A percentile compares a stretch with the other conserved stretches of the same genome.
These are phyloP conservation scores for Scotopteryx bipunctaria DNA, from an alignment of 2,888 invertebrate genomes.

Conservation along the genomic window DNA sequence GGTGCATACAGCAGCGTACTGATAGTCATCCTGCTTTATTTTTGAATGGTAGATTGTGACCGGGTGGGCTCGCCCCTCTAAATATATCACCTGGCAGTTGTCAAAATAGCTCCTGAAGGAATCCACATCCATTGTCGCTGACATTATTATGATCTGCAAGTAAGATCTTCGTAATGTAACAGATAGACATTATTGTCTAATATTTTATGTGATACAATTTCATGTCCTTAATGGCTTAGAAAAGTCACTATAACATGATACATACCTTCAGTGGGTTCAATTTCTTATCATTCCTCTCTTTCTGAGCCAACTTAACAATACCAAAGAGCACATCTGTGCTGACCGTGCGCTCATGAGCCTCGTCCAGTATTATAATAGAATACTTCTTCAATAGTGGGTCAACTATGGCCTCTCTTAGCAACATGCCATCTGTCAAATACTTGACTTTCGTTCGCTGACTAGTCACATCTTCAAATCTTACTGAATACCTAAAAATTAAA, in stretches of 20 bases:
- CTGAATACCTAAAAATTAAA: conserved; percentile 84
- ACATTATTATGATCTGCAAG: conserved; percentile 93
- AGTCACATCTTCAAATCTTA: conserved; percentile 96
- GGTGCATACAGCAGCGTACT: conserved; percentile 91
- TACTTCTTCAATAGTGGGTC: conserved; percentile 91
- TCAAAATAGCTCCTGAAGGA: conserved; percentile 95
- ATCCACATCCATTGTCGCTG: conserved; percentile 98
- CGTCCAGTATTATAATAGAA: conserved; percentile 93
- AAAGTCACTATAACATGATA: too few relatives aligned
- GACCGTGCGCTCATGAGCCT: conserved; percentile 97
- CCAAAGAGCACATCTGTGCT: conserved; percentile 97
- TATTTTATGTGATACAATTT: too few relatives aligned
- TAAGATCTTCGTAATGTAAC: neutral
- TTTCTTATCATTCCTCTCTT: conserved; percentile 85
- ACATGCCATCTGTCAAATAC: conserved; percentile 97
- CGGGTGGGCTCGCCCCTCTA: conserved; percentile 94
- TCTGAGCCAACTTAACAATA: conserved; percentile 94
- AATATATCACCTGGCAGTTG: conserved; percentile 92
- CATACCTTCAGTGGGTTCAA: conserved; percentile 86
- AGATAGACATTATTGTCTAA: too few relatives aligned
- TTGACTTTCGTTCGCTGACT: conserved; percentile 92
- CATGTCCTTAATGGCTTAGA: too few relatives aligned
- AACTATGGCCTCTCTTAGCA: conserved; percentile 93
- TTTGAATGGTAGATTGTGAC: conserved; percentile 89
- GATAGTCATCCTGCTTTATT: conserved; percentile 91